Percentiles rank a stretch among this genome's conserved stretches.
Evolutionary conservation across 2,888 invertebrate genomes (phyloP).

Genomic region (Hypena proboscidalis): DNA sequence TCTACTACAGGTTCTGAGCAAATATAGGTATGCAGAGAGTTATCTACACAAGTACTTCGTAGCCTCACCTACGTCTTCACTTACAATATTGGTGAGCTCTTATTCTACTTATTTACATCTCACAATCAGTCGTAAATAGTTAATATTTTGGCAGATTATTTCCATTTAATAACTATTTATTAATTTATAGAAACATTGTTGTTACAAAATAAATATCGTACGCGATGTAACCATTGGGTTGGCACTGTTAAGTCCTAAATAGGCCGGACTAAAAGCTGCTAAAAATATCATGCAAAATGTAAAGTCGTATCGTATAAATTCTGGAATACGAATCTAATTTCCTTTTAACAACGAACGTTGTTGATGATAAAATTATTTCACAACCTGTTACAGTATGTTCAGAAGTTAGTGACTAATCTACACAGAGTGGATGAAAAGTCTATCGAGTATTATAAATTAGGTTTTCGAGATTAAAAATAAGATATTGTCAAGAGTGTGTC

Average conservation of each 20-base stretch:
- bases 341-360: constrained; percentile 40
- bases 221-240: constrained; percentile 64
- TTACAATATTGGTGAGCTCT: constrained; percentile 77
- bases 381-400: constrained; percentile 75
- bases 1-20: constrained; percentile 80
- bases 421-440: constrained; percentile 53
- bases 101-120: constrained; percentile 82
- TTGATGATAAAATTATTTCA: constrained; percentile 68
- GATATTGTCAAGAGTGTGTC: constrained; percentile 77
- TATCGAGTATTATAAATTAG: constrained; percentile 55
- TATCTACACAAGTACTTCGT: constrained; percentile 76
- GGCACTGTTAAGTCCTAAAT: constrained; percentile 72
- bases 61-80: constrained; percentile 65
- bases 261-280: constrained; percentile 79
- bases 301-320: constrained; percentile 65
- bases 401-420: constrained; percentile 53
- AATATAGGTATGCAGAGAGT: constrained; percentile 81
- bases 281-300: constrained; percentile 65
- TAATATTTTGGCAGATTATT: constrained; percentile 79
- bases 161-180: constrained; percentile 58
- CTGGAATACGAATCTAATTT: constrained; percentile 57
- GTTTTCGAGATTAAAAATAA: constrained; percentile 67
- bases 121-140: constrained; percentile 82
- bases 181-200: constrained; percentile 52
- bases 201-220: constrained; percentile 54